Evolutionary conservation across 2,888 invertebrate species (phyloP), one percentile per base, ranked within the genome.

Genomic region (Caenorhabditis doughertyi): DNA sequence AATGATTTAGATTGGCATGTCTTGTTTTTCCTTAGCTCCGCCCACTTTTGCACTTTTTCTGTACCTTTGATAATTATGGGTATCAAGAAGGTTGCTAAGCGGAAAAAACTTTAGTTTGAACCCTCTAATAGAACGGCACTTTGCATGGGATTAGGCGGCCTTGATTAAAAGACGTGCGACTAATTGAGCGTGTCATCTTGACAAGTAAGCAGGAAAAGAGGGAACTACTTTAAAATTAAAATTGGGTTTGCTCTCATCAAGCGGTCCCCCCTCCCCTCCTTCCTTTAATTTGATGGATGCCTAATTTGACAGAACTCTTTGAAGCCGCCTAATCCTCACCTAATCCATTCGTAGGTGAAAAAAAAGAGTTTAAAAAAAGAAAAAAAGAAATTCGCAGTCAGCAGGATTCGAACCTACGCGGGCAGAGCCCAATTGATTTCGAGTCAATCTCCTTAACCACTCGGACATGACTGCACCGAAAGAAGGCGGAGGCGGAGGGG

Each of bases 371-470:
- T n/a, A 11, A 35, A 23, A 44, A 32, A 56, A 53, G 42, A 11
- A 25, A 27, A 56, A 65, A 58, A 60, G n/a, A 8, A 21, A 18
- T 70, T 74, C 84, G 84, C 82, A 85, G 85, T 81, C 80, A 83
- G 84, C 85, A 85, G 83, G 84, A 84, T 84, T 86, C 86, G 88
- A 87, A 86, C 84, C 85, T 85, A 81, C 88, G 85, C 85, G 86
- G 82, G 82, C 86, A 85, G 73, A 88, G 87, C 85, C 86, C 87
- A 87, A 82, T 86, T 84, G 87, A 86, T 87, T 87, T 87, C 85
- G 71, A 87, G 85, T 85, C 87, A 85, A 84, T 84, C 87, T 85
- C 86, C 87, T 87, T 87, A 82, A 88, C 84, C 85, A 84, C 88
- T 86, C 86, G 86, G 86, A 84, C 85, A 85, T 81, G 83, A 83